Evolutionary conservation across 2,113 vertebrate species (phyloP), one percentile per base, ranked within the genome.

Genomic region (Regulus satrapa): DNA sequence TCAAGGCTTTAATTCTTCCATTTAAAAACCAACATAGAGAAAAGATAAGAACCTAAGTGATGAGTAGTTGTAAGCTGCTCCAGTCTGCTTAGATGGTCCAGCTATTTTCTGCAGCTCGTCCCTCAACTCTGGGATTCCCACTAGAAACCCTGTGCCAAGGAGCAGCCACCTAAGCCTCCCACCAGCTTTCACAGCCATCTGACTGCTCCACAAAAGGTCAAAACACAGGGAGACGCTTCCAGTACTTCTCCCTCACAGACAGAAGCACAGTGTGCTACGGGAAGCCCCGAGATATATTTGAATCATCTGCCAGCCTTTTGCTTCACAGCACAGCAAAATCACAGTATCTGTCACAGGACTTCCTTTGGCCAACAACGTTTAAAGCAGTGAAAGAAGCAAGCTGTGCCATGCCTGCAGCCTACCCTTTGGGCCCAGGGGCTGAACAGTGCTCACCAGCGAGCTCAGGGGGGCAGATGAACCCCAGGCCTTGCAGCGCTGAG

Each of bases 401-500:
- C n/a, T 36, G 45, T 4, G 25, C 63, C 41, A 6, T 9, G 68
- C 21, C 61, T 36, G 19, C 16, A 45, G 32, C 20, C 36, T 6
- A 11, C 3, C 26, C 71, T 59, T 4, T 6, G 49, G 52, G 79
- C 48, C 34, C 20, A 16, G 20, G 46, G 66, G 43, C 76, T 34
- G 56, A 48, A 5, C 8, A 56, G 4, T 51, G 41, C 71, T 43
- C 32, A 46, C 11, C 46, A 58, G 38, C 5, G 52, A 68, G 76
- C 54, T 63, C 67, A 25, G 10, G 9, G 29, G 29, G 7, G 1
- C 49, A 29, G 25, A 36, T 0, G 17, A 80, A 55, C 23, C 52
- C 56, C 76, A 38, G 48, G 18, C 36, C 59, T 7, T 0, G 1
- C 0, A 25, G 19, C 0, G 0, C 55, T 4, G 40, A 54, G 74